Evolutionary conservation across 2,797 vertebrate species (phyloP).

Genomic region (Acomys russatus): DNA sequence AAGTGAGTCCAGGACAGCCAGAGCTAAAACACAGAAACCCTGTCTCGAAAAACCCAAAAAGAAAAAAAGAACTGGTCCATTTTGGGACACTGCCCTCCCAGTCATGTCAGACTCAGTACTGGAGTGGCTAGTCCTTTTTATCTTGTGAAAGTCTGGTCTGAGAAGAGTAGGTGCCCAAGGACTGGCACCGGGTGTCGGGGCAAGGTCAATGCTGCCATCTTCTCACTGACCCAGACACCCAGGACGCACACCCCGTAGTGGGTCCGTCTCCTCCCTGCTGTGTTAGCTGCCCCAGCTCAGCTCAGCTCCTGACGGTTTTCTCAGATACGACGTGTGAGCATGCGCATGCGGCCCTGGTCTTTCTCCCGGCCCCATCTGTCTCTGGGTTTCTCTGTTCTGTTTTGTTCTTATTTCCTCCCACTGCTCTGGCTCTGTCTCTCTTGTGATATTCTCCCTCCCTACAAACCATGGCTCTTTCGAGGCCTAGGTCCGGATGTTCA

Average conservation of each 20-base stretch:
- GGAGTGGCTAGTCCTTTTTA: conserved; percentile 28
- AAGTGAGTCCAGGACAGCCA: too few relatives aligned
- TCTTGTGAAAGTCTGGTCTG: neutral
- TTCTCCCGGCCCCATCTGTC: neutral
- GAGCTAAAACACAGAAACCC: too few relatives aligned
- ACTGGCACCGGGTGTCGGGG: neutral
- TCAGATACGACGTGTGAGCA: neutral
- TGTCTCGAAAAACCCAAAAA: neutral
- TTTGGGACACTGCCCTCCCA: neutral
- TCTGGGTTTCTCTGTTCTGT: neutral
- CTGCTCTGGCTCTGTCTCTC: neutral
- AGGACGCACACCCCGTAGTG: too few relatives aligned
- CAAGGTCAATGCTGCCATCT: neutral
- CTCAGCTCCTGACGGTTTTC: neutral
- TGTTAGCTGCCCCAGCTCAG: neutral
- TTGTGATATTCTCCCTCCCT: neutral
- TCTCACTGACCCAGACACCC: neutral
- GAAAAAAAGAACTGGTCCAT: neutral
- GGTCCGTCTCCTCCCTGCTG: neutral
- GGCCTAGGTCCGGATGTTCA: neutral
- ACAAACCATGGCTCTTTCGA: neutral
- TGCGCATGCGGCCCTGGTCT: neutral
- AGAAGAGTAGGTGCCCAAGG: neutral
- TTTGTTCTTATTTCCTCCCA: conserved; percentile 24
- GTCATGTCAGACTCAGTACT: neutral